Conservation (phyloP, 35 echinoderm and acorn worm species). For the Strongylocentrotus purpuratus region DNA sequence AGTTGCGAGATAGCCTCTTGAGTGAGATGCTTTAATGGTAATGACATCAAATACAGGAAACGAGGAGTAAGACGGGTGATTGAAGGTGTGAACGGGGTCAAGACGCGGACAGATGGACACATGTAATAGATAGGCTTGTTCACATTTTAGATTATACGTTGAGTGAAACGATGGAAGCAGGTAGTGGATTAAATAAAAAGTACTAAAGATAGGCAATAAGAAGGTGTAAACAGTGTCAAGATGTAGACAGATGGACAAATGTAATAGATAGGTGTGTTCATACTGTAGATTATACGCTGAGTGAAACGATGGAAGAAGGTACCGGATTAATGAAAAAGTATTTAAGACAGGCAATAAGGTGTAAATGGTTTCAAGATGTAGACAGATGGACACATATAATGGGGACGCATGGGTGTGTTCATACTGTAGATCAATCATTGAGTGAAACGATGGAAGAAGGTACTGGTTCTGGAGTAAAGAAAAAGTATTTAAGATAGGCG, state of each 20-base stretch:
- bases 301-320: background rate
- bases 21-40: background rate
- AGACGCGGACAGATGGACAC: background rate
- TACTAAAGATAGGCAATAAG: too few species aligned
- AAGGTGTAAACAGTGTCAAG: background rate
- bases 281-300: background rate
- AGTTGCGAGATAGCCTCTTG: background rate
- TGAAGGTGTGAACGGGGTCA: background rate
- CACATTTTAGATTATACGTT: background rate
- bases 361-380: too few species aligned
- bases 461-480: too few species aligned
- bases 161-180: background rate
- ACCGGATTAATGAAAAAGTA: too few species aligned
- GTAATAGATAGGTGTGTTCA: background rate
- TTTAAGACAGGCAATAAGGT: too few species aligned
- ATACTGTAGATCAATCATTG: background rate
- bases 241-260: background rate
- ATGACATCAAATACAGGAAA: background rate
- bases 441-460: background rate
- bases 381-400: background rate
- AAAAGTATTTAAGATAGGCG: too few species aligned
- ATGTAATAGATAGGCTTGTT: background rate
- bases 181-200: too few species aligned
- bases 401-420: background rate
- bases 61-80: background rate